Evolutionary conservation across 1,140 invertebrate genomes (phyloP).

Genomic region (Akabosia matsudoensis): DNA sequence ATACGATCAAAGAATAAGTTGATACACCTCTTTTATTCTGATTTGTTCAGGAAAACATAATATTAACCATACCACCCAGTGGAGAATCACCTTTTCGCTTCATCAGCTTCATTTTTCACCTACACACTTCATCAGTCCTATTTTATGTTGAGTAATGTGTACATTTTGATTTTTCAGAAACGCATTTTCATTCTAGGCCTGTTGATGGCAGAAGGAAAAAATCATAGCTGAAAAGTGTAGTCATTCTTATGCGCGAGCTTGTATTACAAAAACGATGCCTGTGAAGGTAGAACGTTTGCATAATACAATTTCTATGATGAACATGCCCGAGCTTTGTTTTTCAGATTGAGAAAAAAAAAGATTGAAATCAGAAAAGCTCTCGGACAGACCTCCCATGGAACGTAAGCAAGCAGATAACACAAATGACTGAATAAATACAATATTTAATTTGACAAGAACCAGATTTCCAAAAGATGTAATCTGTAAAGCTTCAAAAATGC

Average conservation of each 20-base stretch:
- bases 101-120: conserved; percentile 17
- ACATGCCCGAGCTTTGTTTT: not conserved
- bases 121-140: conserved; percentile 4
- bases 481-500: not conserved
- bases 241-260: too few relatives aligned
- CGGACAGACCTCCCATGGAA: conserved; percentile 17
- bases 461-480: conserved; percentile 9
- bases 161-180: not conserved
- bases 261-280: too few relatives aligned
- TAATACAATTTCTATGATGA: too few relatives aligned
- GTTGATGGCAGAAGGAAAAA: too few relatives aligned
- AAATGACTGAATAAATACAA: conserved; percentile 5
- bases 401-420: not conserved
- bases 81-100: conserved; percentile 15
- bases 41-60: conserved; percentile 4
- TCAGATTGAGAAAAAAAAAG: too few relatives aligned
- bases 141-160: not conserved
- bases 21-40: conserved; percentile 8
- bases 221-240: too few relatives aligned
- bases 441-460: conserved; percentile 21
- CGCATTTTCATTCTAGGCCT: too few relatives aligned
- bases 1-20: not conserved
- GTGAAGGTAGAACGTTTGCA: not conserved
- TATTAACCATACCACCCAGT: conserved; percentile 2
- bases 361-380: not conserved